These are phyloP conservation scores for Himantopus leucocephalus DNA, from an alignment of 2,113 vertebrate genomes.

Conservation along the genomic window DNA sequence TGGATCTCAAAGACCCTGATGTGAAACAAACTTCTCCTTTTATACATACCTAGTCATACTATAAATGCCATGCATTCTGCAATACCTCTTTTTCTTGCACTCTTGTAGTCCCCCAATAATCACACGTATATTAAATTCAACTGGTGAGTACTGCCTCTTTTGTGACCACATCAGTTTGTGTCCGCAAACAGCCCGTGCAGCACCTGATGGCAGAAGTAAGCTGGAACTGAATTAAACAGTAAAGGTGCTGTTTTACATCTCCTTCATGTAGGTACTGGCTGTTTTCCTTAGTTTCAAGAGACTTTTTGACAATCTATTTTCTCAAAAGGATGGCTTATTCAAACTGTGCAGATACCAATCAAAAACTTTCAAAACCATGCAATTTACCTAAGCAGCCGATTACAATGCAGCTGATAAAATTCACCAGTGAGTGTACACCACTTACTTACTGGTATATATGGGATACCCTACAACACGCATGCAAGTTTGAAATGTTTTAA, in stretches of 20 bases:
- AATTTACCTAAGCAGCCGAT: neutral
- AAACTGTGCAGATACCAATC: neutral
- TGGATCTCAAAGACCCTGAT: rapidly evolving
- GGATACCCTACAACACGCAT: rapidly evolving
- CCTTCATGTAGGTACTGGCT: neutral
- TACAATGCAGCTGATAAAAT: neutral
- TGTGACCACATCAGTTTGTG: neutral
- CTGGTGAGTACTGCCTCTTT: neutral
- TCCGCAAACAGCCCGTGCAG: neutral
- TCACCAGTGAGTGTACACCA: neutral
- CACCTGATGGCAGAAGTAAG: neutral
- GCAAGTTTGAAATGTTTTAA: neutral
- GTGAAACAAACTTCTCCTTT: neutral
- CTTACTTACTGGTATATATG: rapidly evolving
- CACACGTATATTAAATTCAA: rapidly evolving
- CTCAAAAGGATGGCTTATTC: neutral
- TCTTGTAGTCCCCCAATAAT: neutral
- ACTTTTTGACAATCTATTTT: neutral
- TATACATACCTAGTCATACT: neutral
- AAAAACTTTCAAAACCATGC: neutral
- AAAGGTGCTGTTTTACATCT: neutral
- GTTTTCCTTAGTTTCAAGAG: neutral
- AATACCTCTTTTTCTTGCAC: neutral
- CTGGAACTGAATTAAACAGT: neutral
- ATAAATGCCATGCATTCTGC: neutral